phyloP scores from a whole-genome alignment of 2,888 invertebrate genomes.

The Conchocele bisecta region DNA sequence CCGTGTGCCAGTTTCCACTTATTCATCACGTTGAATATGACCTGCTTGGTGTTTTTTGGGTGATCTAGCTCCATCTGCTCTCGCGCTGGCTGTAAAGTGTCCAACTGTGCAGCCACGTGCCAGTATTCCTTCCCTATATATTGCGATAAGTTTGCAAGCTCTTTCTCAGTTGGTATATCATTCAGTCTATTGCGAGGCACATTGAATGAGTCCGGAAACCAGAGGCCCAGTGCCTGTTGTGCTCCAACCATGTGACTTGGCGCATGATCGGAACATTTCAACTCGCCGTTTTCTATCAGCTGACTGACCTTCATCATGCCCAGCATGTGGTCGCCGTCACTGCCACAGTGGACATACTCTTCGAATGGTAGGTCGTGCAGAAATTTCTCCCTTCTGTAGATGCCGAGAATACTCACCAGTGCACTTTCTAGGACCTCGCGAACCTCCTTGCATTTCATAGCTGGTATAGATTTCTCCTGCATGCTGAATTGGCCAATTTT shows the following conservation, averaged over 20 bases:
- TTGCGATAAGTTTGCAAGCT: conserved; percentile 12
- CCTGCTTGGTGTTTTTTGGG: conserved; percentile 1
- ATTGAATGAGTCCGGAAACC: conserved; percentile 11
- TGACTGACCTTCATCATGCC: conserved; percentile 26
- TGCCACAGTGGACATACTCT: conserved; percentile 39
- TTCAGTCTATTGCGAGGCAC: not conserved
- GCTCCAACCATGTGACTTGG: conserved; percentile 1
- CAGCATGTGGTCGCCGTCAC: not conserved
- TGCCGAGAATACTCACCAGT: conserved; percentile 14
- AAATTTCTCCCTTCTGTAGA: conserved; percentile 5
- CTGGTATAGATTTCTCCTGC: not conserved
- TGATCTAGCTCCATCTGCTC: conserved; percentile 13
- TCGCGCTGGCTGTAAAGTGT: not conserved
- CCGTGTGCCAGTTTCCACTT: conserved; percentile 3
- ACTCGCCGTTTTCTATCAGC: conserved; percentile 1
- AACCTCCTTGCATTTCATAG: conserved; percentile 1
- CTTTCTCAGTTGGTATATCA: conserved; percentile 21
- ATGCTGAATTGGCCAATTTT: conserved; percentile 18
- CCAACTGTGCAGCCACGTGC: not conserved
- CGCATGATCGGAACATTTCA: conserved; percentile 16
- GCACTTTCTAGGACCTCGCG: conserved; percentile 4
- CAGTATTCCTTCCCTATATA: conserved; percentile 38
- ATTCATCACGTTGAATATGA: conserved; percentile 12
- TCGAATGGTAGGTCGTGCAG: conserved; percentile 21
- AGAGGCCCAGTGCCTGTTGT: conserved; percentile 16